phyloP scores from a whole-genome alignment of 2,888 invertebrate genomes.

The Patella caerulea region DNA sequence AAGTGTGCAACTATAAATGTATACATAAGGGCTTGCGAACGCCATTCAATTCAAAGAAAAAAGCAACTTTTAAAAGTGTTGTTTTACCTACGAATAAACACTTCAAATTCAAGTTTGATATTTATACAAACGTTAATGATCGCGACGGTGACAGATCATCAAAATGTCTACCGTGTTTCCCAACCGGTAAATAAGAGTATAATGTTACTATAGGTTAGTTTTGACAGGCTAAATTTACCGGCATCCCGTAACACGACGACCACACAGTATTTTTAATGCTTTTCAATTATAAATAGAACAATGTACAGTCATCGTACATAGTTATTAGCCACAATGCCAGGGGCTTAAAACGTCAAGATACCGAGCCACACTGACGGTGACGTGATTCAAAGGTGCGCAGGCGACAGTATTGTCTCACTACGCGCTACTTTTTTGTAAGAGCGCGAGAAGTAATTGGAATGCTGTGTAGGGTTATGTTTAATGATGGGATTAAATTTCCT shows the following conservation, averaged over 20 bases:
- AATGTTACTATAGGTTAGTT: slow-evolving; percentile 5
- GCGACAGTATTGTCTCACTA: neutral
- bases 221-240: slow-evolving; percentile 12
- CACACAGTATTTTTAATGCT: slow-evolving; percentile 10
- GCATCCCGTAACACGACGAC: neutral
- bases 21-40: too few species aligned
- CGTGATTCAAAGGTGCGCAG: neutral
- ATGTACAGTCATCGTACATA: slow-evolving; percentile 10
- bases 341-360: slow-evolving; percentile 9
- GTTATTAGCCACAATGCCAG: slow-evolving; percentile 7
- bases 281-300: slow-evolving; percentile 12
- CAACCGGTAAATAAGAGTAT: slow-evolving; percentile 4
- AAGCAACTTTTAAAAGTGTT: neutral
- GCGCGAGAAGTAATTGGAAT: slow-evolving; percentile 10
- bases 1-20: too few species aligned
- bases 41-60: too few species aligned
- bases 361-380: slow-evolving; percentile 2
- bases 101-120: slow-evolving; percentile 3
- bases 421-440: neutral
- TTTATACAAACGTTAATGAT: slow-evolving; percentile 11
- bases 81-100: slow-evolving; percentile 2
- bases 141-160: neutral
- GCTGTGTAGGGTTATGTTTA: slow-evolving; percentile 6
- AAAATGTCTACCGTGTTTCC: slow-evolving; percentile 2
- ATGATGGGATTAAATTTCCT: slow-evolving; percentile 2